A percentile compares a stretch with the other conserved stretches of the same genome.
Evolutionary conservation across 2,113 vertebrate genomes (phyloP).

Genomic region (Oncorhynchus mykiss): DNA sequence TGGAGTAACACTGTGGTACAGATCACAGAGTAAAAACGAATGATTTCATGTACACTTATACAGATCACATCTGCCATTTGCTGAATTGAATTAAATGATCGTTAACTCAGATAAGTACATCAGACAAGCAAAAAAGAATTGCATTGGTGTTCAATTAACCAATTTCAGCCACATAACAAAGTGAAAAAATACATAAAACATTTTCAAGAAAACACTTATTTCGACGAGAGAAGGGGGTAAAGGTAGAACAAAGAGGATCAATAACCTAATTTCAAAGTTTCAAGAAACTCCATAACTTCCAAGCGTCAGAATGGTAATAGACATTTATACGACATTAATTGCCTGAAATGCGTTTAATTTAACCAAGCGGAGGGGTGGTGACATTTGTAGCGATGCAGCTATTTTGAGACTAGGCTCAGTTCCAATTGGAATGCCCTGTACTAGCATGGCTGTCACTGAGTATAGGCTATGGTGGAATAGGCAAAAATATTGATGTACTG

Average conservation of each 20-base stretch:
- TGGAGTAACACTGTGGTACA: background rate
- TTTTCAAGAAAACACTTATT: slow-evolving; percentile 13
- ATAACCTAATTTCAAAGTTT: slow-evolving; percentile 67
- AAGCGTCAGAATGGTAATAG: slow-evolving; percentile 34
- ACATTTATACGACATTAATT: slow-evolving; percentile 54
- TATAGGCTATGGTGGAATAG: background rate
- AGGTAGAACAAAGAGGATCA: slow-evolving; percentile 42
- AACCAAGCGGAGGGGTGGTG: slow-evolving; percentile 24
- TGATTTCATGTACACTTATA: background rate
- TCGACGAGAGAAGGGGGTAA: slow-evolving; percentile 5
- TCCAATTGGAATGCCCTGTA: slow-evolving; percentile 8
- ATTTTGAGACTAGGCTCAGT: slow-evolving; percentile 15
- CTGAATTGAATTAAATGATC: background rate
- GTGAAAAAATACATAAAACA: slow-evolving; percentile 2
- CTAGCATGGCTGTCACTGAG: background rate
- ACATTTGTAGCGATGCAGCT: background rate
- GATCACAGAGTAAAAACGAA: background rate
- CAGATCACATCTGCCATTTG: background rate
- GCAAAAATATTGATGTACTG: background rate
- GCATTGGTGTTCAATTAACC: background rate
- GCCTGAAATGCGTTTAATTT: slow-evolving; percentile 32
- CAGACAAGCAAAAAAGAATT: background rate
- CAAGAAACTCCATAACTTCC: slow-evolving; percentile 49
- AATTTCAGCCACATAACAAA: background rate
- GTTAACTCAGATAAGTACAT: background rate